phyloP scores from a whole-genome alignment of 2,797 vertebrate species.

The Argentina silus region DNA sequence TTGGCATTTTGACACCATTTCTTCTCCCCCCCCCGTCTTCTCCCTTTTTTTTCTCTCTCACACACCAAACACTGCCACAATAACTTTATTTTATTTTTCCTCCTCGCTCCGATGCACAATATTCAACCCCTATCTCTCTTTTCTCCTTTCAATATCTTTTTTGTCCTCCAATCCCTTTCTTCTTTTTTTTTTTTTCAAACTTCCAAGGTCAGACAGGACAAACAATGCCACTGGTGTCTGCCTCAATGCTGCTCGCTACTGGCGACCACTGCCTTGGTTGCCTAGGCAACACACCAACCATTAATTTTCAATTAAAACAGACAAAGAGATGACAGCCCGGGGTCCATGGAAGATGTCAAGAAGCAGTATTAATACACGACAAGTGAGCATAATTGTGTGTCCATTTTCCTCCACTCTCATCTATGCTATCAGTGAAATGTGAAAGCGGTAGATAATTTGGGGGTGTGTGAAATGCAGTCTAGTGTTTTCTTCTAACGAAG shows the following conservation, averaged over 20 bases:
- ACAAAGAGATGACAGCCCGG: constrained; percentile 99
- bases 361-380: constrained; percentile 99
- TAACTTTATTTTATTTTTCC: constrained; percentile 80
- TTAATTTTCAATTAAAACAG: constrained; percentile 99
- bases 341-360: constrained; percentile 99
- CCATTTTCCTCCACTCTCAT: constrained; percentile 87
- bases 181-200: constrained; percentile 82
- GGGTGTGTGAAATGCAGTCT: constrained; percentile 66
- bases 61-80: constrained; percentile 63
- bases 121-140: constrained; percentile 78
- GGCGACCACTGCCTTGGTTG: constrained; percentile 90
- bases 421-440: constrained; percentile 82
- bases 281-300: constrained; percentile 98
- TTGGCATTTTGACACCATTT: constrained; percentile 76
- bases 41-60: constrained; percentile 37
- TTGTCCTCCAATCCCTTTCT: constrained; percentile 75
- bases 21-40: constrained; percentile 52
- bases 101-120: constrained; percentile 71
- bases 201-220: constrained; percentile 99
- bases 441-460: constrained; percentile 83
- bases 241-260: constrained; percentile 88
- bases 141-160: constrained; percentile 76
- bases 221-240: constrained; percentile 95
- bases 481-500: constrained; percentile 71
- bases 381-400: constrained; percentile 99